phyloP scores from a whole-genome alignment of 1,140 invertebrate genomes.

The Bradynema listronoti region DNA sequence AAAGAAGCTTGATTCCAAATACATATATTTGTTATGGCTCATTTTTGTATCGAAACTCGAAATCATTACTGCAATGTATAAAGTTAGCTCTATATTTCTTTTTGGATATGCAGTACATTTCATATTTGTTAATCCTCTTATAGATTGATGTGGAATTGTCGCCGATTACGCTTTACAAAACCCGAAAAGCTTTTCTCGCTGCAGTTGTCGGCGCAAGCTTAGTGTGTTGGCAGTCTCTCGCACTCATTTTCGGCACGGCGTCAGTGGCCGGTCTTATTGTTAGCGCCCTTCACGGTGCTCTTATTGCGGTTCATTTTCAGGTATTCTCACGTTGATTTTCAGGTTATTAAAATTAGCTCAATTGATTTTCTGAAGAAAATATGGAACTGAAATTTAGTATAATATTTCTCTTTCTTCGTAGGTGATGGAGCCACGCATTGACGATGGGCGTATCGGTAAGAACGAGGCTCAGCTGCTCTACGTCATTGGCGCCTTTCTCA shows the following conservation, averaged over 20 bases:
- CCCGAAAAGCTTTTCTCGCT: not conserved
- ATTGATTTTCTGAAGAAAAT: slow-evolving; percentile 2
- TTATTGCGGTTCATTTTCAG: not conserved
- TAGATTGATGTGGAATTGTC: slow-evolving; percentile 1
- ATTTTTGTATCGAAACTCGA: no score
- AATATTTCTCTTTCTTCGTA: not conserved
- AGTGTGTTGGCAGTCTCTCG: not conserved
- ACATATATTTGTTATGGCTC: no score
- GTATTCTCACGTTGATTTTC: no score
- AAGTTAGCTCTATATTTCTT: not conserved
- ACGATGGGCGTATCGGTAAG: not conserved
- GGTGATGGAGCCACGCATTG: not conserved
- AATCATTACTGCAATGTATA: no score
- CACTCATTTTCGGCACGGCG: not conserved
- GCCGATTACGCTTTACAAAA: not conserved
- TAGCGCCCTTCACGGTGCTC: not conserved
- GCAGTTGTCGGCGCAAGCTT: not conserved
- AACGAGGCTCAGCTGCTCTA: not conserved
- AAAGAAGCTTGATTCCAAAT: no score
- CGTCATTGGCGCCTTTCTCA: not conserved
- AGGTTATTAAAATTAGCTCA: not conserved
- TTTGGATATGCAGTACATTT: not conserved
- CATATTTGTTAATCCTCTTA: not conserved
- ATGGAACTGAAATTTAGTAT: not conserved
- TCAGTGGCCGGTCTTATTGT: not conserved